Conservation (phyloP, 1,140 invertebrate genomes). For the Ceratosolen fusciceps region DNA sequence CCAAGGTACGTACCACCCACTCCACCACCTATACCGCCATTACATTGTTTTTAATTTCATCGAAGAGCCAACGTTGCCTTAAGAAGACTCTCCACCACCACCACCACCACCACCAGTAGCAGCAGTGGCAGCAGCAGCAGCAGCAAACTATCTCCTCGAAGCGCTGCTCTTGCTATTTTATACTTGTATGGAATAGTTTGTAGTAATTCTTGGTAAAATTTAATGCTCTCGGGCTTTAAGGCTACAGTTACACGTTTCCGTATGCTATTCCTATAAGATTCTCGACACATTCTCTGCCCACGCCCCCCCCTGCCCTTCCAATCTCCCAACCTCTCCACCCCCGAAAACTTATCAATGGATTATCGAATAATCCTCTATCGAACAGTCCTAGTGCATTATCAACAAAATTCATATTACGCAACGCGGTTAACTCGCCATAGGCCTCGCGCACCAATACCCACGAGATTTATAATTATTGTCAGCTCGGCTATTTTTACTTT, state of each 20-base stretch:
- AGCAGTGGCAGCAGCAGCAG: no score
- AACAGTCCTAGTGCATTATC: background rate
- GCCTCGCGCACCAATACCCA: background rate
- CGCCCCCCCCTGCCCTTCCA: no score
- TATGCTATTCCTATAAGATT: conserved; percentile 16
- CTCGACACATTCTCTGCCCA: background rate
- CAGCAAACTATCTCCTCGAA: background rate
- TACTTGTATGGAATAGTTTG: background rate
- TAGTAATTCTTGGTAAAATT: conserved; percentile 2
- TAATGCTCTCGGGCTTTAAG: background rate
- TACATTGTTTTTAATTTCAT: no score
- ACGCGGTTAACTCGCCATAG: background rate
- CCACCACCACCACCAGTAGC: no score
- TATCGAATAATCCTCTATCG: background rate
- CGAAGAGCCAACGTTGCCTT: no score
- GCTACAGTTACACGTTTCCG: background rate
- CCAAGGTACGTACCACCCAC: no score
- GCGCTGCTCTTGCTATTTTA: background rate
- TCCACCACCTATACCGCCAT: no score
- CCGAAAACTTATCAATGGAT: conserved; percentile 8
- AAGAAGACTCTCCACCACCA: no score
- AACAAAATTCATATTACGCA: conserved; percentile 1
- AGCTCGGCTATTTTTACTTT: background rate
- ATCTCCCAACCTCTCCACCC: no score
- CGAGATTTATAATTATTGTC: background rate